These are phyloP conservation scores for Anolis sagrei DNA, from an alignment of 2,113 vertebrate genomes.

Conservation along the genomic window DNA sequence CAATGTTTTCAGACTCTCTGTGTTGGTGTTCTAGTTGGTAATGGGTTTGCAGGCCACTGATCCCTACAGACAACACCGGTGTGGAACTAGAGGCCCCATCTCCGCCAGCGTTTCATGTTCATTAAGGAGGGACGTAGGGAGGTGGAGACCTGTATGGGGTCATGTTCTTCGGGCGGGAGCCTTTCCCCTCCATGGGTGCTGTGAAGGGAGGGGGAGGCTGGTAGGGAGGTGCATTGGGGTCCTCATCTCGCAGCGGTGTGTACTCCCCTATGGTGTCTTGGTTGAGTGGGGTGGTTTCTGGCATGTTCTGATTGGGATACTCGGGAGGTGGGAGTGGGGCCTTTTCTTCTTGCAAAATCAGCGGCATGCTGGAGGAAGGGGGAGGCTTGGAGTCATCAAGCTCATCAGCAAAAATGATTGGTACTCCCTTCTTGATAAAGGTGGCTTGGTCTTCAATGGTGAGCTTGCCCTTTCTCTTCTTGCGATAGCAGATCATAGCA, in stretches of 20 bases:
- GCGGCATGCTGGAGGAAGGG: slow-evolving; percentile 93
- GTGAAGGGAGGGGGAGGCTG: slow-evolving; percentile 96
- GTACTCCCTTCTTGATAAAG: slow-evolving; percentile 97
- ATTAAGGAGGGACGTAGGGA: slow-evolving; percentile 97
- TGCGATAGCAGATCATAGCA: slow-evolving; percentile 96
- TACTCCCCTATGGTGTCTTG: slow-evolving; percentile 94
- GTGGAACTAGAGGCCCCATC: slow-evolving; percentile 83
- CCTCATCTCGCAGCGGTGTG: slow-evolving; percentile 90
- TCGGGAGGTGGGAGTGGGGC: slow-evolving; percentile 93
- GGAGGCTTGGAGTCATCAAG: slow-evolving; percentile 96
- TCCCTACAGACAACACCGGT: slow-evolving; percentile 80
- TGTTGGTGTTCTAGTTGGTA: slow-evolving; percentile 68
- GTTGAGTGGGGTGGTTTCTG: slow-evolving; percentile 90
- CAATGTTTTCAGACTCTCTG: slow-evolving; percentile 55
- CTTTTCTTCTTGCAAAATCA: slow-evolving; percentile 97
- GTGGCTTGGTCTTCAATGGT: slow-evolving; percentile 97
- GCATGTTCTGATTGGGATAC: slow-evolving; percentile 91
- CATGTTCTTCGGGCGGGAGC: slow-evolving; percentile 98
- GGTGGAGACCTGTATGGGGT: slow-evolving; percentile 96
- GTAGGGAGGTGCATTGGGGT: slow-evolving; percentile 94
- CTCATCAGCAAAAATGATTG: slow-evolving; percentile 96
- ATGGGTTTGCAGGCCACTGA: slow-evolving; percentile 73
- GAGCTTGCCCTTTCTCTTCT: slow-evolving; percentile 95
- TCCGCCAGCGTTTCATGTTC: slow-evolving; percentile 68
- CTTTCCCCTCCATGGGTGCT: slow-evolving; percentile 93